These are phyloP conservation scores for Hucho hucho DNA, from an alignment of 2,113 vertebrate genomes.

Conservation along the genomic window DNA sequence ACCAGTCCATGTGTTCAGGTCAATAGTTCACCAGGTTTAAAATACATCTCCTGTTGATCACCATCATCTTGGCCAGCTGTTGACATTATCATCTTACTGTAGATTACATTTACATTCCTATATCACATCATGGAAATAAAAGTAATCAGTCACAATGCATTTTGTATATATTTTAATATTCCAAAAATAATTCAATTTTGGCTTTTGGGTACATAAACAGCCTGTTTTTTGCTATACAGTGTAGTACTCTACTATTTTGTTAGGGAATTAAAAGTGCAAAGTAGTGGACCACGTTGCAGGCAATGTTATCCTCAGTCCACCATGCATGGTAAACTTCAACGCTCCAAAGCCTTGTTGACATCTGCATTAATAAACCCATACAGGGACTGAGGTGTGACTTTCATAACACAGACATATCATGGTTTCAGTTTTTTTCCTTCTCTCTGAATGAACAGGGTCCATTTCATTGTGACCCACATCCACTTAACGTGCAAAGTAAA, in stretches of 20 bases:
- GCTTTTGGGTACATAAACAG: constrained; percentile 63
- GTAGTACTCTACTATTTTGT: constrained; percentile 59
- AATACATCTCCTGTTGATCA: background rate
- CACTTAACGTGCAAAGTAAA: constrained; percentile 52
- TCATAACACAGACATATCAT: constrained; percentile 14
- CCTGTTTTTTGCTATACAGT: constrained; percentile 64
- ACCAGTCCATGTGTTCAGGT: background rate
- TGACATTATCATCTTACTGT: background rate
- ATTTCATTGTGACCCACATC: constrained; percentile 34
- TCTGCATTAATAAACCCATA: constrained; percentile 11
- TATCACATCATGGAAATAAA: constrained; percentile 20
- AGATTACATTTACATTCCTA: background rate
- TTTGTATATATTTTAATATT: constrained; percentile 69
- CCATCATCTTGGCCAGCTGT: background rate
- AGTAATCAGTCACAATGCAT: constrained; percentile 6
- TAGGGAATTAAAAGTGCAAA: constrained; percentile 74
- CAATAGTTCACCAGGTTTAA: constrained; percentile 6
- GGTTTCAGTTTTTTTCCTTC: constrained; percentile 9
- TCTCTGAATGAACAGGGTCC: constrained; percentile 19
- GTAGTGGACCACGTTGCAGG: constrained; percentile 48
- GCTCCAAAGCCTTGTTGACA: constrained; percentile 38
- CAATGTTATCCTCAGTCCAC: constrained; percentile 45
- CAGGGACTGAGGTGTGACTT: constrained; percentile 13
- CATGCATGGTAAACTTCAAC: constrained; percentile 51
- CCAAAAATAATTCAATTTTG: constrained; percentile 74